Evolutionary conservation across 35 echinoderm and acorn worm genomes (phyloP), one percentile per base, ranked within the genome.

Genomic region (Hemicentrotus pulcherrimus): DNA sequence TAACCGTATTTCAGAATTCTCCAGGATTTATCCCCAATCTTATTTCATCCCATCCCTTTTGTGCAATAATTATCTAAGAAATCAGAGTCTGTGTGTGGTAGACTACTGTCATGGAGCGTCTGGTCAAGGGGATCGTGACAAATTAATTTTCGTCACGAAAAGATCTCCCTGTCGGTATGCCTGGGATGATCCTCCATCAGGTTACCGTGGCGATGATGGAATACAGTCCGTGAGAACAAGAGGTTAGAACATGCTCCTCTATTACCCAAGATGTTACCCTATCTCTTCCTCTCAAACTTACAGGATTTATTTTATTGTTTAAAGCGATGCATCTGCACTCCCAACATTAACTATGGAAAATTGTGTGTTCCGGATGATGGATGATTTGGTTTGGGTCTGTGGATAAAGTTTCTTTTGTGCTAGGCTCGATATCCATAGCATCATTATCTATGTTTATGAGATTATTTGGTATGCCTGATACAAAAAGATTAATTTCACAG

Each of bases 101-200:
- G 65, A 78, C 65, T 78, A 78, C 65, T 78, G 24, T 28, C 28
- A 78, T n/a, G 4, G 19, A 78, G 65, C 65, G 65, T 78, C 65
- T 78, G 65, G 18, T 28, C 22, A 22, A 78, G 65, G 65, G 65
- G 65, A 28, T 78, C 65, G 65, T 78, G 65, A 78, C 65, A 78
- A 78, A 78, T 78, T 78, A 78, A 78, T 78, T 78, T 78, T 78
- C 65, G 65, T 78, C 65, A 78, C 65, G 65, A 78, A 13, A 78
- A 78, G 65, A 78, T 78, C 65, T 78, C 65, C 65, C 65, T 78
- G 65, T 78, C 65, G 65, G 65, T 78, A 78, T 78, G 65, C 65
- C 19, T 19, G 19, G 65, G 65, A 78, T 78, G 65, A 78, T 78
- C 65, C 22, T 78, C 65, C 6, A 22, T 28, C 65, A 78, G 65